Percentiles rank a stretch among this genome's conserved stretches.
These are phyloP conservation scores for Pseudopipra pipra DNA, from an alignment of 2,113 vertebrate species.

Conservation along the genomic window DNA sequence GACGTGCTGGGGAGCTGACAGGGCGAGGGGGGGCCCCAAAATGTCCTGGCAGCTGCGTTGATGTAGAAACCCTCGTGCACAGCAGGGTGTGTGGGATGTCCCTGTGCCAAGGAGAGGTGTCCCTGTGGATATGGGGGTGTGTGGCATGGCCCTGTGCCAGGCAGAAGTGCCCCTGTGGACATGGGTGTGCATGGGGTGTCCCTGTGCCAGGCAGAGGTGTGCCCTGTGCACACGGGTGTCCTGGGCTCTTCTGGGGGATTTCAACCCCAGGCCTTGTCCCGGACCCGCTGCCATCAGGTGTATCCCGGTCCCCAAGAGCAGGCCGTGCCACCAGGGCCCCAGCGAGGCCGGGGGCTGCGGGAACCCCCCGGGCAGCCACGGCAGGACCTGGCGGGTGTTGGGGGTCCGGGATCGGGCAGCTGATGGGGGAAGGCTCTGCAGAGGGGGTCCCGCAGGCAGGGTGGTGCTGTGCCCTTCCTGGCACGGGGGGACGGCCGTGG, in stretches of 20 bases:
- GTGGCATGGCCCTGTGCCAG: background rate
- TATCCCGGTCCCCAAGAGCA: background rate
- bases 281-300: background rate
- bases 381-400: background rate
- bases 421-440: accelerated
- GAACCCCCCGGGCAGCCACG: accelerated
- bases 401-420: background rate
- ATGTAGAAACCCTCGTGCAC: background rate
- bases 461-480: background rate
- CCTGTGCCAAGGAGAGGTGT: background rate
- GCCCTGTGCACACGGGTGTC: background rate
- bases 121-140: background rate
- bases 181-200: background rate
- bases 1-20: background rate
- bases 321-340: accelerated
- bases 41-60: background rate
- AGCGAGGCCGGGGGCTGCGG: accelerated
- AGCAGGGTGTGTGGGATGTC: accelerated
- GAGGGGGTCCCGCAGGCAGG: background rate
- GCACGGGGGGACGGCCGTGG: accelerated
- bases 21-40: accelerated
- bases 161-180: background rate
- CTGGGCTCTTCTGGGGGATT: background rate
- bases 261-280: background rate
- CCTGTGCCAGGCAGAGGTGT: background rate